A percentile compares a stretch with the other conserved stretches of the same genome.
Evolutionary conservation across 2,797 vertebrate species (phyloP).

Genomic region (Acomys russatus): DNA sequence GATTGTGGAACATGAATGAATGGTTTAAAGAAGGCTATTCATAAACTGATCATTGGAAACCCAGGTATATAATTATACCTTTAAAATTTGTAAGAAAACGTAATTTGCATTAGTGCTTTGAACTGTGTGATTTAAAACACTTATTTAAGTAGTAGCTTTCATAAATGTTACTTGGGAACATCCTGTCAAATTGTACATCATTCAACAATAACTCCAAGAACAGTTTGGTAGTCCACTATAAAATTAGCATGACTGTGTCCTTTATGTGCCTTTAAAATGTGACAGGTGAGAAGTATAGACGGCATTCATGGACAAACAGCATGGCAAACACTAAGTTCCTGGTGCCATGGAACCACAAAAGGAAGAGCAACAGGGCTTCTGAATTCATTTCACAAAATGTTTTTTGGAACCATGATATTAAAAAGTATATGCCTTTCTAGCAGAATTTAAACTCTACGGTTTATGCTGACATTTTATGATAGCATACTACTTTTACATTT

Average conservation of each 20-base stretch:
- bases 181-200: constrained; percentile 50
- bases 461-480: neutral
- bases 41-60: constrained; percentile 61
- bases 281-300: neutral
- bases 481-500: neutral
- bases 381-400: neutral
- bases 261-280: constrained; percentile 44
- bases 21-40: constrained; percentile 65
- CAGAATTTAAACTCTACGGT: neutral
- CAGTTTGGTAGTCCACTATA: neutral
- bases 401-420: neutral
- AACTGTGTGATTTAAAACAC: constrained; percentile 49
- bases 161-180: constrained; percentile 44
- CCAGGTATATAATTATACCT: constrained; percentile 63
- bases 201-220: constrained; percentile 19
- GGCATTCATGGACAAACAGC: neutral
- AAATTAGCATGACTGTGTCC: neutral
- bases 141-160: constrained; percentile 53
- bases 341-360: neutral
- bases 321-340: constrained; percentile 19
- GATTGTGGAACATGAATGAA: constrained; percentile 43
- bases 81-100: constrained; percentile 61
- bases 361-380: constrained; percentile 2
- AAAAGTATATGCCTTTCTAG: constrained; percentile 18
- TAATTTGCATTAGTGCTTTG: constrained; percentile 69